phyloP scores from a whole-genome alignment of 1,140 invertebrate genomes.

The Cydia pomonella region DNA sequence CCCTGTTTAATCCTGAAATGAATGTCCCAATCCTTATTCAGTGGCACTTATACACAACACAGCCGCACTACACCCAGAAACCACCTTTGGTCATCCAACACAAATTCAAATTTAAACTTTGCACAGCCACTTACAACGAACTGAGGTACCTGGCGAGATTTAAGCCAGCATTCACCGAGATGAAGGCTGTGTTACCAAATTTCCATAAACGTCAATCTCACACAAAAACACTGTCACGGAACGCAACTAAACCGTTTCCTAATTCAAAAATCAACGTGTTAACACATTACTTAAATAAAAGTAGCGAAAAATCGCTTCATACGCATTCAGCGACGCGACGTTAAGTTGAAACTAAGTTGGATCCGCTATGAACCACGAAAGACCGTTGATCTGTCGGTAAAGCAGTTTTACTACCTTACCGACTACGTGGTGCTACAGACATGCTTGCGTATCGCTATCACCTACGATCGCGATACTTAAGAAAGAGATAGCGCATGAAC shows the following conservation, averaged over 20 bases:
- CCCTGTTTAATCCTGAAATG: conserved; percentile 61
- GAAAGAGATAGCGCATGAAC: conserved; percentile 49
- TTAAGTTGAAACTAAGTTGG: conserved; percentile 77
- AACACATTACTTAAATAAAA: conserved; percentile 49
- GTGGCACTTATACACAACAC: conserved; percentile 61
- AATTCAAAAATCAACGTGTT: conserved; percentile 66
- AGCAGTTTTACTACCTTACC: conserved; percentile 68
- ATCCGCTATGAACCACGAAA: conserved; percentile 63
- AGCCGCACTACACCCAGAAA: conserved; percentile 54
- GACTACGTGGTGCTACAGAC: conserved; percentile 40
- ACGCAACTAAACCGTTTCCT: conserved; percentile 51
- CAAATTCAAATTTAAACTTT: conserved; percentile 66
- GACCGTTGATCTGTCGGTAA: conserved; percentile 75
- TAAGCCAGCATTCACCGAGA: conserved; percentile 66
- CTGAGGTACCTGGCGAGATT: conserved; percentile 71
- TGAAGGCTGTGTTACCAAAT: conserved; percentile 51
- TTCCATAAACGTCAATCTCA: conserved; percentile 39
- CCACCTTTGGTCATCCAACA: conserved; percentile 59
- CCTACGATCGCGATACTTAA: background rate
- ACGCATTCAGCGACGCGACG: conserved; percentile 59
- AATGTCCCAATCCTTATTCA: conserved; percentile 63
- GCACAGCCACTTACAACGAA: conserved; percentile 73
- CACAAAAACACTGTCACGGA: conserved; percentile 45
- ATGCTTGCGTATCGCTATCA: conserved; percentile 43
- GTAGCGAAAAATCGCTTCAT: conserved; percentile 58